Evolutionary conservation across 2,888 invertebrate species (phyloP), one percentile per base, ranked within the genome.

Genomic region (Gonocerus acuteangulatus): DNA sequence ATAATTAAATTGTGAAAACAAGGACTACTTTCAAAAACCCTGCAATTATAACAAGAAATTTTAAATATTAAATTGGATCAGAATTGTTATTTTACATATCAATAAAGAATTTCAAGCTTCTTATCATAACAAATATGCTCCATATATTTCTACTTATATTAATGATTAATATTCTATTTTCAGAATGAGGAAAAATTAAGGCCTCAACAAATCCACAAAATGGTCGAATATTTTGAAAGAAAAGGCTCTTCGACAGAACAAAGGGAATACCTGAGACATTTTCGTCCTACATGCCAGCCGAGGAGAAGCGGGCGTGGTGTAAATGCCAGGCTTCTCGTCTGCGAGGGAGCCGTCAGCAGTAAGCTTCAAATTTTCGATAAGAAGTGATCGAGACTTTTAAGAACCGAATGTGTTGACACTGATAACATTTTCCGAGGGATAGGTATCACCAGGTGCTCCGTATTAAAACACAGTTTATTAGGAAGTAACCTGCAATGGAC

Each of bases 151-250:
- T n/a, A n/a, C n/a, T n/a, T n/a, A n/a, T n/a, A n/a, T n/a, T n/a
- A n/a, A n/a, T 4, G n/a, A 42, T 13, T 4, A 42, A 42, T 42
- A 18, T 34, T 51, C 11, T 51, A n/a, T 36, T 18, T 57, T 2
- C 27, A 57, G 59, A 47, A 13, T 47, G 48, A 59, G 16, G 48
- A 59, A 49, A 48, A 36, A 23, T 79, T 57, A 77, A 79, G 27
- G 68, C 80, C 82, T 67, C 79, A 84, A 67, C 82, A 86, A 72
- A 90, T 90, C 68, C 85, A 88, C 51, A 84, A 84, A 71, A 91
- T 91, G 68, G 91, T 92, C 23, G 90, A 91, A 71, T 91, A 91
- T 74, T 91, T 92, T 74, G 91, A 92, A 75, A 78, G 87, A 49
- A 86, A 89, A 72, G 71, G 76, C 52, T 71, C 73, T 9, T 71